Evolutionary conservation across 30 jellyfish, hydroid and myxozoan species (phyloP), one percentile per base, ranked within the genome.

Genomic region (Nemopilema nomurai): DNA sequence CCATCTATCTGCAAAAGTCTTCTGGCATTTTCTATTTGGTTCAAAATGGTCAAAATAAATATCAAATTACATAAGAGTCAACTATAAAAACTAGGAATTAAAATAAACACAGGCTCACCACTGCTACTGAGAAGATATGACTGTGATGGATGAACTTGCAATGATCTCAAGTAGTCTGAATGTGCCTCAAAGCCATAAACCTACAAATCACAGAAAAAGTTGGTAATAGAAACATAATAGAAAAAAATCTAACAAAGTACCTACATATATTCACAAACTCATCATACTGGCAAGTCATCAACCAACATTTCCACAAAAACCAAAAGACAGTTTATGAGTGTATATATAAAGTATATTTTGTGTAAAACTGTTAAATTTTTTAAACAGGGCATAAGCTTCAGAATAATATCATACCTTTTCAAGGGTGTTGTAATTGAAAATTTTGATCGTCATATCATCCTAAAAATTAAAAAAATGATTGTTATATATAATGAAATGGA

Each of bases 171-270:
- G 53, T 96, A 96, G 71, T 96, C 99, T 25, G 99, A 96, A 88
- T 96, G 99, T 3, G 99, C 99, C 68, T 96, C 99, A 91, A 96
- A 96, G 18, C 98, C 97, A 92, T 91, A 95, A 0, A 83, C 95
- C 99, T 95, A 51, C 28, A 49, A 30, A 52, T 19, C 0, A 29
- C n/a, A 62, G 62, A 41, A 49, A 79, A 0, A 8, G 7, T 1
- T 19, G 18, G 16, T 4, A 16, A 18, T 51, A 19, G 25, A 24
- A 8, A 62, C 23, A 53, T 7, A 13, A 4, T 7, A 19, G 50
- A 4, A 7, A 8, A 1, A 6, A 9, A 8, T 73, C 20, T 18
- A 30, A 0, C 62, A 24, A 29, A 25, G 8, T n/a, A n/a, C 13
- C 3, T 13, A 0, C 0, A 22, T 67, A 23, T 28, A 63, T 23